A percentile compares a stretch with the other conserved stretches of the same genome.
phyloP scores from a whole-genome alignment of 2,113 vertebrate genomes.

The Eretmochelys imbricata region DNA sequence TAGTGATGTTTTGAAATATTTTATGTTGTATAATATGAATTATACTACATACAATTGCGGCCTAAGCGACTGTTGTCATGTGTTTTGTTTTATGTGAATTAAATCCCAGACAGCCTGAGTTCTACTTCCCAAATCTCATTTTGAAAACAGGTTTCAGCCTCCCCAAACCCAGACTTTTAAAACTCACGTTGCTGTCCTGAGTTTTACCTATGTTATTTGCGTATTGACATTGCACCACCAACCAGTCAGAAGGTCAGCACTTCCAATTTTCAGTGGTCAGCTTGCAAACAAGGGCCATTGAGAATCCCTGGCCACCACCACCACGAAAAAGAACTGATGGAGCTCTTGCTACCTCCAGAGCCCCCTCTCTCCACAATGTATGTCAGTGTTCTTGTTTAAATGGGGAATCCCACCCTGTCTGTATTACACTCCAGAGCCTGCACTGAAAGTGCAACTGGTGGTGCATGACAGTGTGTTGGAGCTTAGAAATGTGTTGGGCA shows the following conservation, averaged over 20 bases:
- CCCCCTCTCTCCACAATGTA: background rate
- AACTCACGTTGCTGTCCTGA: background rate
- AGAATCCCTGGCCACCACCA: background rate
- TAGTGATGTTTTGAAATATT: background rate
- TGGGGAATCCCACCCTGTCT: background rate
- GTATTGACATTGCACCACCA: background rate
- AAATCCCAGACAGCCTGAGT: background rate
- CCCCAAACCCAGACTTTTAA: background rate
- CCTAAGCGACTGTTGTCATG: background rate
- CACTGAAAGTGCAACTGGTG: background rate
- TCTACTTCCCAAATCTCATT: background rate
- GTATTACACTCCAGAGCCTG: background rate
- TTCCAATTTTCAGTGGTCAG: rapidly evolving
- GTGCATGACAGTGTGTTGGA: background rate
- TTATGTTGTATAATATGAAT: background rate
- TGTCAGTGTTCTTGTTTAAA: rapidly evolving
- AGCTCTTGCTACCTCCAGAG: background rate
- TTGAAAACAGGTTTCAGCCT: background rate
- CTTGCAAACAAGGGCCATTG: background rate
- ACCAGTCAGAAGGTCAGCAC: background rate
- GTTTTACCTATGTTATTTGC: background rate
- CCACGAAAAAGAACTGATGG: background rate
- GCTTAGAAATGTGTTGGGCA: background rate
- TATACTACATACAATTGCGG: background rate
- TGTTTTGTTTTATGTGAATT: background rate